These are phyloP conservation scores for Macrobrachium rosenbergii DNA, from an alignment of 1,140 invertebrate species.

Conservation along the genomic window DNA sequence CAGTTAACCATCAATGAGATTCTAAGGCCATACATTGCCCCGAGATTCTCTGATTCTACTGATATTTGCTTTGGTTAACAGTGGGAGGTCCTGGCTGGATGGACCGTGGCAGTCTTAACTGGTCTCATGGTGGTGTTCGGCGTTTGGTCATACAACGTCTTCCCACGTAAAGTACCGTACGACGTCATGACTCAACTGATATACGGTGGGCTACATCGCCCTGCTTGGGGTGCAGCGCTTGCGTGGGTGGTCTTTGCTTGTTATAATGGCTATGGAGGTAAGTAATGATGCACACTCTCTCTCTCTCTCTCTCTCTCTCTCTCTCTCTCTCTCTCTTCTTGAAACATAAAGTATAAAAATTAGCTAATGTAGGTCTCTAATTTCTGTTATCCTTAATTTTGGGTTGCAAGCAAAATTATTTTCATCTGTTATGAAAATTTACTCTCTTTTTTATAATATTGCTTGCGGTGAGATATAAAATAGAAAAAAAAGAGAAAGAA, in stretches of 20 bases:
- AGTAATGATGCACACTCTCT: background rate
- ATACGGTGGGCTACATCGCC: conserved; percentile 20
- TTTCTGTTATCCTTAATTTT: too few relatives aligned
- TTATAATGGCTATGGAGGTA: conserved; percentile 49
- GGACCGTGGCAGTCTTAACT: conserved; percentile 14
- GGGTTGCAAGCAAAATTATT: too few relatives aligned
- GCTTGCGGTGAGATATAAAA: too few relatives aligned
- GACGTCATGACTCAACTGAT: conserved; percentile 42
- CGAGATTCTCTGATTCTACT: background rate
- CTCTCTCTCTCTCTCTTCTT: background rate
- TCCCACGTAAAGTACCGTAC: background rate
- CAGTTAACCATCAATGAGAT: too few relatives aligned
- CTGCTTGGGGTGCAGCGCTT: conserved; percentile 34
- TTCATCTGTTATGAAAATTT: too few relatives aligned
- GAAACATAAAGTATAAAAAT: too few relatives aligned
- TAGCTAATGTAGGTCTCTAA: too few relatives aligned
- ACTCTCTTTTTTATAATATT: too few relatives aligned
- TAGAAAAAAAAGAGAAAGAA: too few relatives aligned
- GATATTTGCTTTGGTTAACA: background rate
- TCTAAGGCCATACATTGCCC: too few relatives aligned
- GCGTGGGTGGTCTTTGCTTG: conserved; percentile 43
- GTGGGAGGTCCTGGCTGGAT: conserved; percentile 25
- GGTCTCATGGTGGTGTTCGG: conserved; percentile 39
- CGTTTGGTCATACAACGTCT: conserved; percentile 38
- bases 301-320: conserved; percentile 1